Conservation (phyloP, 2,797 vertebrate genomes). For the Octomys mimax region DNA sequence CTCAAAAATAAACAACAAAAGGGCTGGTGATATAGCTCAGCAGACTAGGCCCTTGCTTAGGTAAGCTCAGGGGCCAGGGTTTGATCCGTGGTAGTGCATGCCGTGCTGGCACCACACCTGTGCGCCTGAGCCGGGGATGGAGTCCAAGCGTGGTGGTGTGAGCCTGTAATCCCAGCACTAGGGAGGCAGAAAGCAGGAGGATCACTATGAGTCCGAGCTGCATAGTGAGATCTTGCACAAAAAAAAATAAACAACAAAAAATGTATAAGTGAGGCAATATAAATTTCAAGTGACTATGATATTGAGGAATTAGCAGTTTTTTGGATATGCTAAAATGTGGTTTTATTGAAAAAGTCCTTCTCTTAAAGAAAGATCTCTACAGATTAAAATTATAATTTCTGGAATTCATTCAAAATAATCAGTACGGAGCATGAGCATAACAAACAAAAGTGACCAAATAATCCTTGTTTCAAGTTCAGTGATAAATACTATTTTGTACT, state of each 20-base stretch:
- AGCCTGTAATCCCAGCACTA: no score
- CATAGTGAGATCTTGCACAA: no score
- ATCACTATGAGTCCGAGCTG: no score
- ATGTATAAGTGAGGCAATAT: not conserved
- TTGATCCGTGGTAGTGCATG: no score
- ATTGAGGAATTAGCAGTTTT: constrained; percentile 19
- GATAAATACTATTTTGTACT: not conserved
- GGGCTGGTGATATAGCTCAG: no score
- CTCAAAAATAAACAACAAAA: not conserved
- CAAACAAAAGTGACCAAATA: constrained; percentile 9
- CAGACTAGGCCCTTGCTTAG: no score
- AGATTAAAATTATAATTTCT: constrained; percentile 10
- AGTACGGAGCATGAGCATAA: not conserved
- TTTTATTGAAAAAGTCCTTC: constrained; percentile 31
- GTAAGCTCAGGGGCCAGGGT: no score
- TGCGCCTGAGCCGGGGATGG: no score
- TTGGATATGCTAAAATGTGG: not conserved
- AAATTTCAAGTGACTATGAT: not conserved
- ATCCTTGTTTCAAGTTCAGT: not conserved
- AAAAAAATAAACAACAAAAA: not conserved
- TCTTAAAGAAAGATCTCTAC: constrained; percentile 14
- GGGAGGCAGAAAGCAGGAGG: no score
- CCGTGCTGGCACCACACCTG: no score
- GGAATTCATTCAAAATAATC: constrained; percentile 37
- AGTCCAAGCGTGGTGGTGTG: no score